These are phyloP conservation scores for Hedychridium roseum DNA, from an alignment of 2,888 invertebrate species.

Conservation along the genomic window DNA sequence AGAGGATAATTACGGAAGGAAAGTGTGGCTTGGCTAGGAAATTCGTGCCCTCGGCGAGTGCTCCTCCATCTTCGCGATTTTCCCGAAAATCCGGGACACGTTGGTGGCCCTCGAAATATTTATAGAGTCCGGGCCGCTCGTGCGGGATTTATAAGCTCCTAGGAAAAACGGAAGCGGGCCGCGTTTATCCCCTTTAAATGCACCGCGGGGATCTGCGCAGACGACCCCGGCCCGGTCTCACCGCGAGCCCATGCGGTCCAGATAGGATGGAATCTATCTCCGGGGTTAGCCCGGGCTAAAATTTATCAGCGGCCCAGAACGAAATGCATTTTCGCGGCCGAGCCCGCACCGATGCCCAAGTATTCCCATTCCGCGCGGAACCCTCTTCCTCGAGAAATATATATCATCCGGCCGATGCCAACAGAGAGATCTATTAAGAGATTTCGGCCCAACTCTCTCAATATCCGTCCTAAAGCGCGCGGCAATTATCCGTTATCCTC, in stretches of 20 bases:
- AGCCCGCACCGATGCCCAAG: background rate
- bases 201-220: conserved; percentile 21
- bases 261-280: conserved; percentile 7
- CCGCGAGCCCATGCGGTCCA: conserved; percentile 12
- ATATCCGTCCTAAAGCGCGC: too few species aligned
- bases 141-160: background rate
- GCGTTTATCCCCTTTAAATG: conserved; percentile 25
- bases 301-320: conserved; percentile 6
- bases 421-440: too few species aligned
- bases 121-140: conserved; percentile 12
- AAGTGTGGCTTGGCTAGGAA: too few species aligned
- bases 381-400: too few species aligned
- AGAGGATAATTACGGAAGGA: too few species aligned
- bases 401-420: too few species aligned
- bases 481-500: too few species aligned
- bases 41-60: too few species aligned
- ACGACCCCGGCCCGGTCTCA: background rate
- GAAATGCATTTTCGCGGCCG: background rate
- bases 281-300: too few species aligned
- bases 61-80: too few species aligned
- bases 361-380: background rate
- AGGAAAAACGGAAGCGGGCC: conserved; percentile 15
- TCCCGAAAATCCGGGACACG: too few species aligned
- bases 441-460: too few species aligned
- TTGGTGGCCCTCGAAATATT: conserved; percentile 24